phyloP scores from a whole-genome alignment of 2,113 vertebrate genomes.

The Picathartes gymnocephalus region DNA sequence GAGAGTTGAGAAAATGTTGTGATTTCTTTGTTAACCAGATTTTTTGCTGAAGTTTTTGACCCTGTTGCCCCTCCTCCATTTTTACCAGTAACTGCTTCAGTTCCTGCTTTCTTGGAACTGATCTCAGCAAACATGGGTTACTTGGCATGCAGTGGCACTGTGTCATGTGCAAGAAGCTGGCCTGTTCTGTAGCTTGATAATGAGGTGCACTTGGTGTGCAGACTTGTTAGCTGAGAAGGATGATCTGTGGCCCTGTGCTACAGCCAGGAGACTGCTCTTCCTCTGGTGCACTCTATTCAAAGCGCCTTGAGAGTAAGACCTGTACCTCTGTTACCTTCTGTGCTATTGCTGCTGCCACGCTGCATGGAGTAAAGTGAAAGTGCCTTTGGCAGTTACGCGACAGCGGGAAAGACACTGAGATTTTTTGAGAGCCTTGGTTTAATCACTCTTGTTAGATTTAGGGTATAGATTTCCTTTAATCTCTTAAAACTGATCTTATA shows the following conservation, averaged over 20 bases:
- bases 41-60: background rate
- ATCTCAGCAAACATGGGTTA: background rate
- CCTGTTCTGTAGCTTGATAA: background rate
- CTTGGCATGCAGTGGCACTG: background rate
- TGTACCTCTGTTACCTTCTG: background rate
- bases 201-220: background rate
- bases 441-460: background rate
- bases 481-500: background rate
- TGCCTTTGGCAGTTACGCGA: background rate
- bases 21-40: background rate
- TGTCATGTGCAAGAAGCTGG: background rate
- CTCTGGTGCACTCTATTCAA: background rate
- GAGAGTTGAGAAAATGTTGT: background rate
- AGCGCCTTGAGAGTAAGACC: background rate
- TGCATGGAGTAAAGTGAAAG: background rate
- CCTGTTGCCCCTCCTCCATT: background rate
- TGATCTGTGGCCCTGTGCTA: background rate
- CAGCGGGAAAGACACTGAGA: background rate
- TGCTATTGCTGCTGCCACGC: rapidly evolving
- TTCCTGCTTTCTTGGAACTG: background rate
- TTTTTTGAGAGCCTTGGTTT: background rate
- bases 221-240: background rate
- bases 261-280: background rate
- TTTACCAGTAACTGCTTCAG: background rate
- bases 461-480: background rate